These are phyloP conservation scores for Campopleginae sp. DNA, from an alignment of 2,888 invertebrate species.

Conservation along the genomic window DNA sequence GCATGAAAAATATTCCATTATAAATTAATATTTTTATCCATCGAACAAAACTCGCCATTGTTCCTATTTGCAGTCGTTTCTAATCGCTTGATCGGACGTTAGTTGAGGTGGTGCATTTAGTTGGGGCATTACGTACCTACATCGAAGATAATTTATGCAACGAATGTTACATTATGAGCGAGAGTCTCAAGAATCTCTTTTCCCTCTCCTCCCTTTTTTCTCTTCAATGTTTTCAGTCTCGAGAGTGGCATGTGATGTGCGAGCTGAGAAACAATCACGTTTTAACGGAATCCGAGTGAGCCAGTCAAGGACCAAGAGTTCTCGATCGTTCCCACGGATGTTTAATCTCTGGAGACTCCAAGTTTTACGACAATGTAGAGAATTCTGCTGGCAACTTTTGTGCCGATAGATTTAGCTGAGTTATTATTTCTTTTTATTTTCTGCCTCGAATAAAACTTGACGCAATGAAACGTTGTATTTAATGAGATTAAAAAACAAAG, in stretches of 20 bases:
- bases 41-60: constrained; percentile 41
- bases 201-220: constrained; percentile 9
- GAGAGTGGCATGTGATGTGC: constrained; percentile 58
- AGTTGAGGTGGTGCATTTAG: constrained; percentile 27
- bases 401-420: constrained; percentile 18
- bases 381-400: constrained; percentile 6
- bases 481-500: neutral
- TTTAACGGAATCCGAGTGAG: constrained; percentile 53
- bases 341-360: constrained; percentile 12
- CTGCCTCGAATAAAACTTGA: neutral
- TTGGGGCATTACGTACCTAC: constrained; percentile 42
- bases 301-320: constrained; percentile 25
- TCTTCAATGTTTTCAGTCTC: constrained; percentile 26
- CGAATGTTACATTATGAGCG: constrained; percentile 38
- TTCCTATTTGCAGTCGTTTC: constrained; percentile 33
- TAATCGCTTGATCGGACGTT: constrained; percentile 19
- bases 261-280: constrained; percentile 46
- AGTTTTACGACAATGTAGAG: constrained; percentile 40
- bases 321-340: constrained; percentile 59
- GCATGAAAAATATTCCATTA: constrained; percentile 43
- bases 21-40: constrained; percentile 22
- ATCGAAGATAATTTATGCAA: constrained; percentile 65
- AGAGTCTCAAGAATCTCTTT: constrained; percentile 26
- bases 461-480: neutral
- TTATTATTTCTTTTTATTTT: neutral